Evolutionary conservation across 2,888 invertebrate species (phyloP), one percentile per base, ranked within the genome.

Genomic region (Spialia ferax): DNA sequence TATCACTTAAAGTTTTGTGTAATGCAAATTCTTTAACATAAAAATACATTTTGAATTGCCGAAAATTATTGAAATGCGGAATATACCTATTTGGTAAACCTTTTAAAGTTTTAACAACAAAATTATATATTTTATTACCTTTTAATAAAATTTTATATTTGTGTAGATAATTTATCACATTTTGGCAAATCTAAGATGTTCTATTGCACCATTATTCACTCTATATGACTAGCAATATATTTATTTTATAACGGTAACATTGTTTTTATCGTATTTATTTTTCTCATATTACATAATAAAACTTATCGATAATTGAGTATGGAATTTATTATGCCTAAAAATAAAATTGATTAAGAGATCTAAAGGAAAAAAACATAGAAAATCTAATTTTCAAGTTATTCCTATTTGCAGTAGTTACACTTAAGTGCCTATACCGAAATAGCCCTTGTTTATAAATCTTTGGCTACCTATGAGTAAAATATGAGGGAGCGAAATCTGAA

Each of bases 141-240:
- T 42, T 6, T 5, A 60, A 54, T 42, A 15, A 1, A 42, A 18
- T 42, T 42, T 42, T 42, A 42, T 56, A 50, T 65, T 65, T 65
- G 50, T 65, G 59, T 38, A 50, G 52, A 38, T 35, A 66, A 61
- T 66, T 45, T 66, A 66, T 66, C 66, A 65, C 65, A 65, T 52
- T 59, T 23, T 38, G 32, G 64, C 57, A 65, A 65, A 26, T 52
- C 35, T 38, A 48, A 20, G 29, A 38, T 32, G 29, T 52, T 59
- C 50, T 66, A 65, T 65, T 65, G 52, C 66, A 55, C 60, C 15
- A 15, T 54, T 59, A 52, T 35, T 60, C 32, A 60, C 20, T 13
- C 48, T 60, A 60, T 61, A 22, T 66, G 65, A 66, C 65, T 66
- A 66, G 65, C 20, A 60, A 52, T 52, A 50, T 20, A 15, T 29